These are phyloP conservation scores for Thalassarche chlororhynchos DNA, from an alignment of 2,113 vertebrate species.

Conservation along the genomic window DNA sequence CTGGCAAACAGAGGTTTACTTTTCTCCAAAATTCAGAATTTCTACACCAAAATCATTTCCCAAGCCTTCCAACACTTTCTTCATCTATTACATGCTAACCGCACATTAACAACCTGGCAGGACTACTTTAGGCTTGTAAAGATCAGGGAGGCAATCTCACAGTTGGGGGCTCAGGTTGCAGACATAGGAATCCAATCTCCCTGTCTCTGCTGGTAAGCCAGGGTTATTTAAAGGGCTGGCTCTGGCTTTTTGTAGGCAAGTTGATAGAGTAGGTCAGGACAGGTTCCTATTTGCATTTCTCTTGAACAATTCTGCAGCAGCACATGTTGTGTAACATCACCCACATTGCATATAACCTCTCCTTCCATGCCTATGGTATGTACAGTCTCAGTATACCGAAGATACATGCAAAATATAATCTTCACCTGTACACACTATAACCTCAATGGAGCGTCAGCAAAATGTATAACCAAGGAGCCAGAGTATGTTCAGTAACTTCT, in stretches of 20 bases:
- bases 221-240: background rate
- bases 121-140: background rate
- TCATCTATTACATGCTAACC: background rate
- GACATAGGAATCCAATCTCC: background rate
- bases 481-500: background rate
- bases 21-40: background rate
- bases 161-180: background rate
- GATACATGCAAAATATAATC: background rate
- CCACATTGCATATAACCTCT: background rate
- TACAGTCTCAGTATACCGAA: background rate
- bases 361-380: background rate
- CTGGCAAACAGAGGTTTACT: background rate
- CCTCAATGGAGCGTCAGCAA: background rate
- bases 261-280: background rate
- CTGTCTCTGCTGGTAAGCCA: background rate
- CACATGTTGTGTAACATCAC: background rate
- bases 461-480: background rate
- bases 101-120: background rate
- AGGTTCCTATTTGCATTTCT: background rate
- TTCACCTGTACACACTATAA: background rate
- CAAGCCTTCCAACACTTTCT: background rate
- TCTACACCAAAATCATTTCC: background rate
- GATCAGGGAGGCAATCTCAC: background rate
- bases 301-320: background rate
- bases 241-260: background rate